Evolutionary conservation across 2,888 invertebrate genomes (phyloP), one percentile per base, ranked within the genome.

Genomic region (Myathropa florea): DNA sequence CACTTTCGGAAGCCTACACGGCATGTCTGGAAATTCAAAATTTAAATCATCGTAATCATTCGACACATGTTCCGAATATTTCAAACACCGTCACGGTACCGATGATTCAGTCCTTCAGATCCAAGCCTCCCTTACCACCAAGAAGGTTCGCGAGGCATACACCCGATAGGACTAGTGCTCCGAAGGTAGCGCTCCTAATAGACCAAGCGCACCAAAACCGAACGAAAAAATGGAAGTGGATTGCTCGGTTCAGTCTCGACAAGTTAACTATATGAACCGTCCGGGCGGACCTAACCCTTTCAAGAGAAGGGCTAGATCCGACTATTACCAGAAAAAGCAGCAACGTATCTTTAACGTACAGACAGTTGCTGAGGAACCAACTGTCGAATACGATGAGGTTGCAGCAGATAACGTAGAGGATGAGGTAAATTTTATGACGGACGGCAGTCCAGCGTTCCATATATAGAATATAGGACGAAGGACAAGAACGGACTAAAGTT

Each of bases 1-100:
- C 78, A 0, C 36, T 87, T 0, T 78, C 87, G n/a, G 9, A 70
- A 82, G 87, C 39, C 3, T 30, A 30, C 30, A n/a, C n/a, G n/a
- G n/a, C n/a, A n/a, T n/a, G n/a, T n/a, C n/a, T n/a, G n/a, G n/a
- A n/a, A n/a, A n/a, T n/a, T n/a, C n/a, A n/a, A n/a, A n/a, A n/a
- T n/a, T n/a, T n/a, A n/a, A n/a, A n/a, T n/a, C n/a, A n/a, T n/a
- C n/a, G n/a, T n/a, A n/a, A n/a, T n/a, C n/a, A n/a, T n/a, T n/a
- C n/a, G n/a, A n/a, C n/a, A n/a, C n/a, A 30, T 26, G 0, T 23
- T 0, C 23, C 30, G 2, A 9, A 24, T 26, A 2, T 2, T 1
- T 7, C n/a, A 4, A 46, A 65, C 26, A 46, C 24, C 2, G 4
- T 36, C n/a, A 57, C 24, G 4, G 23, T 7, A 14, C 14, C 61